Base-by-base conservation (phyloP, 2,888 invertebrate species). In the Eupithecia tripunctaria region DNA sequence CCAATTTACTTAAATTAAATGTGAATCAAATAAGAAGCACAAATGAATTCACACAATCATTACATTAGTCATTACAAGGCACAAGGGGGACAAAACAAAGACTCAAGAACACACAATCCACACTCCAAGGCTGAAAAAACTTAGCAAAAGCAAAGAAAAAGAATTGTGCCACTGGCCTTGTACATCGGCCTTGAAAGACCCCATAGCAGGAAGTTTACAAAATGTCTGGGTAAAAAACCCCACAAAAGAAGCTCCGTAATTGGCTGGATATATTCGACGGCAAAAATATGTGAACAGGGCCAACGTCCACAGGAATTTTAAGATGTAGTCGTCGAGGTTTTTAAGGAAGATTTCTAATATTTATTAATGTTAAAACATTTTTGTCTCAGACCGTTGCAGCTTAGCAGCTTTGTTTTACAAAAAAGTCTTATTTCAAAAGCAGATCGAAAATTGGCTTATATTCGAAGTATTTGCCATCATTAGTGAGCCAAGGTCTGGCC, bases 81-180 rank as follows among this genome's bases (percentile, higher is more conserved):
- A 64, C 8, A 51, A 47, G 18, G 47, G 47, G 65, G 27, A 70
- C 43, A 36, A 62, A 56, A 47, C n/a, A n/a, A 70, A 38, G 51
- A 6, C 29, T 70, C 43, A 73, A 72, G 60, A 71, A 74, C 76
- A 27, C 68, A 56, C 59, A 71, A 18, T 66, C 59, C 78, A 77
- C 80, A 82, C 77, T 81, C 87, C 88, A 87, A 86, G 89, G 86
- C 76, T 71, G 67, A 36, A 59, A 56, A 3, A 51, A 36, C 62
- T 67, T 74, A 78, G 89, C 89, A 64, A 70, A 91, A 91, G 90
- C 84, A 89, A 86, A 89, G 88, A 78, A 80, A 88, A 82, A 85
- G 80, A 82, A 82, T 68, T 65, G 71, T 79, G 74, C 67, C 15
- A 2, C n/a, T 25, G 14, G 32, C 68, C 47, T 47, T 56, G 64